A percentile compares a stretch with the other conserved stretches of the same genome.
These are phyloP conservation scores for Vulpes ferrilata DNA, from an alignment of 2,113 vertebrate genomes.

Conservation along the genomic window DNA sequence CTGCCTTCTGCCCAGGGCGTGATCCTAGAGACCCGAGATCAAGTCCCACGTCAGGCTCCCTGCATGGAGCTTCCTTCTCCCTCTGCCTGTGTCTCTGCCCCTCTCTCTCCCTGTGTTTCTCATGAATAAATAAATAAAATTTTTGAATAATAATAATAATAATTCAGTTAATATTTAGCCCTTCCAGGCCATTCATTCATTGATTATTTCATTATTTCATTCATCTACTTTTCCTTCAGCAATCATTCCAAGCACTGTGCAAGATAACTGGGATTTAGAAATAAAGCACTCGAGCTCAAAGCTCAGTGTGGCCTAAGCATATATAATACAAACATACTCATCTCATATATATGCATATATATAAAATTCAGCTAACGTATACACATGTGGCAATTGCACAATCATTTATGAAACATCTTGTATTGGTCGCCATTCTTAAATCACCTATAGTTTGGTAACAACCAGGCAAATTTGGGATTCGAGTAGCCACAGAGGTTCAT, in stretches of 20 bases:
- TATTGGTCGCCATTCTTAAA: not conserved
- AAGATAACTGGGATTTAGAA: not conserved
- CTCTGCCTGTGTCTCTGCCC: too few species aligned
- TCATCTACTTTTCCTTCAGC: not conserved
- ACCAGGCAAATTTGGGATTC: not conserved
- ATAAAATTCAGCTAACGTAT: not conserved
- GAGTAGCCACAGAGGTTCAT: not conserved
- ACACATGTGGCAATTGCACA: not conserved
- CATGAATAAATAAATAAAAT: too few species aligned
- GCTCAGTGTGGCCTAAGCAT: not conserved
- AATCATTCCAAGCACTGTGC: not conserved
- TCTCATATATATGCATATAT: not conserved
- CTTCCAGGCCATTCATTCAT: not conserved
- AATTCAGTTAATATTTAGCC: not conserved
- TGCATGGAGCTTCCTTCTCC: too few species aligned
- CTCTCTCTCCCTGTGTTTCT: too few species aligned
- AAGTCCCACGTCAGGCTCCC: too few species aligned
- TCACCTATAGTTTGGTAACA: not conserved
- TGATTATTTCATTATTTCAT: not conserved
- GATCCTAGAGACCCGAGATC: too few species aligned
- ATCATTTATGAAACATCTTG: not conserved
- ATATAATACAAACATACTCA: fast-evolving
- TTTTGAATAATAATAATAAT: too few species aligned
- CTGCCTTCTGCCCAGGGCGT: too few species aligned
- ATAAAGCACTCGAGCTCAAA: not conserved